Evolutionary conservation across 1,140 invertebrate species (phyloP).

Genomic region (Zaprionus nigranus): DNA sequence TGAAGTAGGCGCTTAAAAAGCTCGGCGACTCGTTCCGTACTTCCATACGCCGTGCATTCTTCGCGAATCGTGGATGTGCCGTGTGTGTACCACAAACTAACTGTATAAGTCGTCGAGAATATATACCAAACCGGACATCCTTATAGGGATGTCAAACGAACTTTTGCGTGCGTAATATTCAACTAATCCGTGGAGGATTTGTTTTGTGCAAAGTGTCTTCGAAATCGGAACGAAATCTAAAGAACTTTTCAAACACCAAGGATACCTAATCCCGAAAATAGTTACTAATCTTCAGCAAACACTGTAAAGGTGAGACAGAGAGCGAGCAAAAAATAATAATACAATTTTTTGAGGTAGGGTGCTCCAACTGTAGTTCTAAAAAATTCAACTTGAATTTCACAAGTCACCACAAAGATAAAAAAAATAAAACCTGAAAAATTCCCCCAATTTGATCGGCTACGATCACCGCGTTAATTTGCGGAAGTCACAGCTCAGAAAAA

Average conservation of each 20-base stretch:
- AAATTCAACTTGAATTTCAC: background rate
- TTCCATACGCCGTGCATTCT: conserved; percentile 77
- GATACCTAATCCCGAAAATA: background rate
- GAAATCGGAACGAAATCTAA: conserved; percentile 9
- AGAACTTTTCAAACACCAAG: conserved; percentile 17
- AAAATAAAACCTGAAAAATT: background rate
- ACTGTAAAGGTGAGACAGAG: background rate
- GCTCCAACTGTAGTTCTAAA: background rate
- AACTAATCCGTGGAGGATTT: background rate
- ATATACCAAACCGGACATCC: conserved; percentile 41
- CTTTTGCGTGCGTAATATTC: conserved; percentile 45
- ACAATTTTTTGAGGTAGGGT: background rate
- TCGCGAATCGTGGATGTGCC: conserved; percentile 74
- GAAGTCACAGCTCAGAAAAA: conserved; percentile 42
- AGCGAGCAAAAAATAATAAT: background rate
- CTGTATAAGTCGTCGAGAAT: background rate
- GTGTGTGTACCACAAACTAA: conserved; percentile 42
- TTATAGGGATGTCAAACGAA: conserved; percentile 58
- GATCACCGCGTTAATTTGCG: conserved; percentile 38
- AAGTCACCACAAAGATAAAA: background rate
- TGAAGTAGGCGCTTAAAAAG: conserved; percentile 79
- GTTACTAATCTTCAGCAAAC: background rate
- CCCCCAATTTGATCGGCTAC: background rate
- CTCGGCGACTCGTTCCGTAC: conserved; percentile 63
- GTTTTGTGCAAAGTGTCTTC: conserved; percentile 27